Conservation (phyloP, 1,140 invertebrate genomes). For the Dufourea novaeangliae region DNA sequence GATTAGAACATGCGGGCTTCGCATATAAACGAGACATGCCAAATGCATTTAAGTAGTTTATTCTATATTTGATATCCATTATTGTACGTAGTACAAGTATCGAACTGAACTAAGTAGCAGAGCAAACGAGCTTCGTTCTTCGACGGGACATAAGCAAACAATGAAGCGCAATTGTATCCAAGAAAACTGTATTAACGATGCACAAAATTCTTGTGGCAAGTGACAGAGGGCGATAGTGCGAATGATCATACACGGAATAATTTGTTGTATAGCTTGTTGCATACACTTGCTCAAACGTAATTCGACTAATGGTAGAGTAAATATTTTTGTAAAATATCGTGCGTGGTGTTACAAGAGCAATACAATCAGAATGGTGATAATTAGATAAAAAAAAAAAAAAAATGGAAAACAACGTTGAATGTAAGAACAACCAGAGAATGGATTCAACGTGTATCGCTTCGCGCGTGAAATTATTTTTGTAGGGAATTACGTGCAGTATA, state of each 20-base stretch:
- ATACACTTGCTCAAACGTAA: constrained; percentile 62
- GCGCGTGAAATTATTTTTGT: constrained; percentile 73
- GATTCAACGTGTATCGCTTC: constrained; percentile 24
- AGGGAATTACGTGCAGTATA: constrained; percentile 41
- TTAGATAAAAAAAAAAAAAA: background rate
- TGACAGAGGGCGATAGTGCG: constrained; percentile 59
- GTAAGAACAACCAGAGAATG: constrained; percentile 47
- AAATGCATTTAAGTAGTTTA: constrained; percentile 76
- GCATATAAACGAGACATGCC: constrained; percentile 69
- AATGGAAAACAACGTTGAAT: constrained; percentile 39
- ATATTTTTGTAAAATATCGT: constrained; percentile 74
- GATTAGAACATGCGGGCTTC: constrained; percentile 43
- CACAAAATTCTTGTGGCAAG: constrained; percentile 43
- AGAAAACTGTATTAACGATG: constrained; percentile 42
- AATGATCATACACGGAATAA: constrained; percentile 22
- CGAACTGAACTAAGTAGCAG: constrained; percentile 39
- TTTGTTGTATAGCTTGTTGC: constrained; percentile 42
- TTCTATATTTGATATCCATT: constrained; percentile 65
- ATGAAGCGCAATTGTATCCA: constrained; percentile 32
- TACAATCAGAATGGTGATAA: constrained; percentile 51
- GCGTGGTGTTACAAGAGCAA: constrained; percentile 56
- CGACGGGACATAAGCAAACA: constrained; percentile 27
- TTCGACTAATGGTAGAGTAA: constrained; percentile 50
- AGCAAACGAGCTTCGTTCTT: constrained; percentile 50
- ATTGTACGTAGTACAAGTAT: constrained; percentile 47